phyloP scores from a whole-genome alignment of 2,113 vertebrate genomes.

The Chinchilla lanigera region DNA sequence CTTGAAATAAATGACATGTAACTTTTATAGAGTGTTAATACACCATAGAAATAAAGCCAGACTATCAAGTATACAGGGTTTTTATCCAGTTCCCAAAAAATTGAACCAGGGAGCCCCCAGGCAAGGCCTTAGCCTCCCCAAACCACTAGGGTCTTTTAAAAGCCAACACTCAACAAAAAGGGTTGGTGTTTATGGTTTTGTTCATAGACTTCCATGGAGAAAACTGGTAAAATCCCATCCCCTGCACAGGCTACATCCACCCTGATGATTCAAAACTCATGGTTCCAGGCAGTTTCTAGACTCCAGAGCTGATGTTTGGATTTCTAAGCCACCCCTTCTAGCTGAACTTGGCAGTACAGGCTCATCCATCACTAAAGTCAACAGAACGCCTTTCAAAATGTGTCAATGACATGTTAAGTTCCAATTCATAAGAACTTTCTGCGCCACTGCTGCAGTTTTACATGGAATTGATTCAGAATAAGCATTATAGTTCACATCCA shows the following conservation, averaged over 20 bases:
- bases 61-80: conserved; percentile 78
- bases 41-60: conserved; percentile 80
- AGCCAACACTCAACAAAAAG: conserved; percentile 65
- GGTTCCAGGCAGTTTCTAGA: conserved; percentile 77
- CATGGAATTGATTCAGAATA: conserved; percentile 75
- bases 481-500: conserved; percentile 67
- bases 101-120: conserved; percentile 48
- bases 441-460: conserved; percentile 65
- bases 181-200: conserved; percentile 64
- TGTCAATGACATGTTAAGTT: conserved; percentile 62
- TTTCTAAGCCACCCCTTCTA: conserved; percentile 69
- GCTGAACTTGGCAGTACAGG: conserved; percentile 74
- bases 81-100: conserved; percentile 71
- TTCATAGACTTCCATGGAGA: conserved; percentile 65
- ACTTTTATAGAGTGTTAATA: conserved; percentile 84
- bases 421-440: conserved; percentile 78
- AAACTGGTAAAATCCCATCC: conserved; percentile 68
- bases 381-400: conserved; percentile 70
- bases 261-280: conserved; percentile 58
- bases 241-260: conserved; percentile 34
- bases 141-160: conserved; percentile 65
- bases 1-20: conserved; percentile 84
- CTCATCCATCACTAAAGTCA: conserved; percentile 77
- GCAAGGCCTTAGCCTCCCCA: conserved; percentile 53
- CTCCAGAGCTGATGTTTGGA: conserved; percentile 68